Evolutionary conservation across 2,113 vertebrate genomes (phyloP).

Genomic region (Candoia aspera): DNA sequence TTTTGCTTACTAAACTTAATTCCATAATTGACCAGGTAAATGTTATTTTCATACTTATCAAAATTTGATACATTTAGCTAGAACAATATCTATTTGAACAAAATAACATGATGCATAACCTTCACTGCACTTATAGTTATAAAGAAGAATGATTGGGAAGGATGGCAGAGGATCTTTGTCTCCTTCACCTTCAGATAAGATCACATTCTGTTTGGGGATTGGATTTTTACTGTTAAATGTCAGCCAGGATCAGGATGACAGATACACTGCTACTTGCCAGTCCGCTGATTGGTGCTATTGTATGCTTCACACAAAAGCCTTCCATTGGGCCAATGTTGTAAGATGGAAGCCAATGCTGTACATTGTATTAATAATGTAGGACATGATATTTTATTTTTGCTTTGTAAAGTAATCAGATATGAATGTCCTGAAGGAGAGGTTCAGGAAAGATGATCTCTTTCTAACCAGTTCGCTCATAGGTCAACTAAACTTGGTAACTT

Average conservation of each 20-base stretch:
- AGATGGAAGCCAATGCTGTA: not conserved
- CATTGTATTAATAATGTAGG: not conserved
- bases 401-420: not conserved
- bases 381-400: not conserved
- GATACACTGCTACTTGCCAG: not conserved
- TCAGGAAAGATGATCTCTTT: not conserved
- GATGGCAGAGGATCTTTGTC: not conserved
- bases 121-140: not conserved
- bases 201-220: not conserved
- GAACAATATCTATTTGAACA: not conserved
- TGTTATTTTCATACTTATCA: not conserved
- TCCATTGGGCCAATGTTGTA: not conserved
- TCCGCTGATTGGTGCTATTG: not conserved
- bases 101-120: not conserved
- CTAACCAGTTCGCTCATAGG: not conserved
- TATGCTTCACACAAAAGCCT: not conserved
- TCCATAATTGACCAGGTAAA: conserved; percentile 92
- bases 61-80: not conserved
- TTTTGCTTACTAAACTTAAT: conserved; percentile 89
- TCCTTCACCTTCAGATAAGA: not conserved
- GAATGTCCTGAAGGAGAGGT: not conserved
- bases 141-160: not conserved
- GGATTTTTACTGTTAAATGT: not conserved
- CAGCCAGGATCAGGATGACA: not conserved
- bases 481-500: not conserved